Evolutionary conservation across 2,888 invertebrate genomes (phyloP).

Genomic region (Aspidiotus destructor): DNA sequence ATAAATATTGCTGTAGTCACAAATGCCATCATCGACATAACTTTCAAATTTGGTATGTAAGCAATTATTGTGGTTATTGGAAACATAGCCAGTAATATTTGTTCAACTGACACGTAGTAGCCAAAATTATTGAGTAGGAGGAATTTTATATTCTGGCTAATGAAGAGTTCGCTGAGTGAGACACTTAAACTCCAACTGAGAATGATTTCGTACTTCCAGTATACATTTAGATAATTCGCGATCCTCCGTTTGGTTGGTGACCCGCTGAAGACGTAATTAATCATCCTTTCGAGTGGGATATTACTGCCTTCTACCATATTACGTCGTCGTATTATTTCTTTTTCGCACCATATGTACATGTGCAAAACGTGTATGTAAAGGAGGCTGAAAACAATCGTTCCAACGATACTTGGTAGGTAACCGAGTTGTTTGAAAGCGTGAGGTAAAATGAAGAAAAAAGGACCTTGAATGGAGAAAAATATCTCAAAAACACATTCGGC

Average conservation of each 20-base stretch:
- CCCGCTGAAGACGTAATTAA: neutral
- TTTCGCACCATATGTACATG: constrained; percentile 17
- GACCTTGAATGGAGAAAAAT: constrained; percentile 22
- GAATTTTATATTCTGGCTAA: constrained; percentile 7
- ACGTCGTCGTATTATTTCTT: neutral
- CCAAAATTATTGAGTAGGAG: neutral
- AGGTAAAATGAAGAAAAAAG: constrained; percentile 15
- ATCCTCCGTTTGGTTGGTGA: neutral
- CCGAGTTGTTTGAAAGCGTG: constrained; percentile 19
- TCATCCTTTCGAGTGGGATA: constrained; percentile 1
- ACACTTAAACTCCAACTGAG: constrained; percentile 17
- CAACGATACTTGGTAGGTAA: constrained; percentile 22
- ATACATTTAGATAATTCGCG: constrained; percentile 6
- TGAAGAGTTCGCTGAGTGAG: constrained; percentile 12
- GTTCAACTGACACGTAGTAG: neutral
- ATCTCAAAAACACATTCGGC: constrained; percentile 22
- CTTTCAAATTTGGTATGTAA: constrained; percentile 15
- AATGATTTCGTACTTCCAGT: constrained; percentile 26
- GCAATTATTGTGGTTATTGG: constrained; percentile 1
- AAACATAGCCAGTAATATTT: constrained; percentile 5
- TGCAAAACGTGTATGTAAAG: constrained; percentile 14
- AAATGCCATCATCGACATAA: constrained; percentile 9
- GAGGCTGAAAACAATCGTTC: neutral
- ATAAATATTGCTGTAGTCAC: neutral
- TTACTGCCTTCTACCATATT: neutral